Conservation (phyloP, 2,888 invertebrate genomes). For the Pristionchus entomophagus region DNA sequence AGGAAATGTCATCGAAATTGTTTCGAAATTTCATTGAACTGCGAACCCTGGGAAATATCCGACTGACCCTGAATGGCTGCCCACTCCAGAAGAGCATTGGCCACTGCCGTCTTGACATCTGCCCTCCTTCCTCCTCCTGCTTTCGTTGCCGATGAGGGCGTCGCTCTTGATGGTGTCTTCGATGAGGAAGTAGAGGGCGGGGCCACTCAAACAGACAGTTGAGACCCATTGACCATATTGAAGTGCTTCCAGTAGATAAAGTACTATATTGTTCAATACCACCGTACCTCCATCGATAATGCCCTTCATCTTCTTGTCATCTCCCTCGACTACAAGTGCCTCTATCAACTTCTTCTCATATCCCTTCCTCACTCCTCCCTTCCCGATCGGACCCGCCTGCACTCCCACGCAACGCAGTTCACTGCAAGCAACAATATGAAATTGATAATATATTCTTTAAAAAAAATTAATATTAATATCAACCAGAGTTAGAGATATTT, state of each 20-base stretch:
- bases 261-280: too few species aligned
- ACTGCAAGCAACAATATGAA: not conserved
- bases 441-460: not conserved
- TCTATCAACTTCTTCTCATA: conserved; percentile 42
- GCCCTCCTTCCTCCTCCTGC: conserved; percentile 5
- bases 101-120: not conserved
- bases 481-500: too few species aligned
- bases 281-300: conserved; percentile 10
- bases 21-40: too few species aligned
- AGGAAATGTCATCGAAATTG: too few species aligned
- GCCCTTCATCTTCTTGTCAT: not conserved
- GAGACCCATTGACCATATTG: too few species aligned
- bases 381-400: conserved; percentile 41
- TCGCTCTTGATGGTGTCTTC: conserved; percentile 7
- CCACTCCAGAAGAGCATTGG: too few species aligned
- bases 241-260: too few species aligned
- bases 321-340: not conserved
- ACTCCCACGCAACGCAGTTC: conserved; percentile 20
- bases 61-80: not conserved
- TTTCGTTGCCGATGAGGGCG: not conserved
- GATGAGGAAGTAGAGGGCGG: conserved; percentile 1
- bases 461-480: not conserved
- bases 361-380: conserved; percentile 37
- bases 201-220: not conserved
- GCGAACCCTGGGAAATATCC: too few species aligned